Evolutionary conservation across 2,113 vertebrate species (phyloP), one percentile per base, ranked within the genome.

Genomic region (Indicator indicator): DNA sequence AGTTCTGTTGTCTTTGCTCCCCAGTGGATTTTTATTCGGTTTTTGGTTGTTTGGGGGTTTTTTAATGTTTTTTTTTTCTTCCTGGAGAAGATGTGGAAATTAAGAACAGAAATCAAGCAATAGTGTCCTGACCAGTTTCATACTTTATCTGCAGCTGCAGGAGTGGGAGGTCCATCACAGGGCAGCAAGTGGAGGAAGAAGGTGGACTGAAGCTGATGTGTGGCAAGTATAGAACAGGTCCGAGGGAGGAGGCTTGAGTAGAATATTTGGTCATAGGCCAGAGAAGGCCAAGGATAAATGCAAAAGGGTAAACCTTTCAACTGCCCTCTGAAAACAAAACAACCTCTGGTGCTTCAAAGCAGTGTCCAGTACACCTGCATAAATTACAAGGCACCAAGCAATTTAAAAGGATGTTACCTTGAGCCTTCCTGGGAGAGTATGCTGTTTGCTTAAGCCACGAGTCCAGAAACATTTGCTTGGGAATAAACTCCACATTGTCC

Each of bases 81-180:
- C 16, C 18, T 32, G 48, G 32, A 69, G 46, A 83, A 90, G 16
- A 74, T 2, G 1, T 30, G 32, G 32, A 74, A 74, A 77, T 26
- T 5, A 90, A 83, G 17, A 74, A 68, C 2, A 70, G 71, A 82
- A 83, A 24, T 16, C 16, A 36, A 72, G 16, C 38, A 71, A 16
- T 24, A 81, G 21, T 30, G 69, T 27, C 28, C 48, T 78, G 38
- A 56, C 19, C 38, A 85, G 32, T 78, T 86, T 84, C 32, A 89
- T 62, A 46, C 33, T 2, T 0, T 30, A 83, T 6, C 18, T 1
- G 2, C 40, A 73, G 52, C 36, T 71, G 58, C 40, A 87, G 28
- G 12, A 67, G 12, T 32, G 14, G 17, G 16, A 71, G 11, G 18
- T 81, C 42, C 60, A 30, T 36, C 3, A 0, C 1, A 1, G 3